Percentiles rank a stretch among this genome's conserved stretches.
phyloP scores from a whole-genome alignment of 2,113 vertebrate genomes.

The Piliocolobus tephrosceles region DNA sequence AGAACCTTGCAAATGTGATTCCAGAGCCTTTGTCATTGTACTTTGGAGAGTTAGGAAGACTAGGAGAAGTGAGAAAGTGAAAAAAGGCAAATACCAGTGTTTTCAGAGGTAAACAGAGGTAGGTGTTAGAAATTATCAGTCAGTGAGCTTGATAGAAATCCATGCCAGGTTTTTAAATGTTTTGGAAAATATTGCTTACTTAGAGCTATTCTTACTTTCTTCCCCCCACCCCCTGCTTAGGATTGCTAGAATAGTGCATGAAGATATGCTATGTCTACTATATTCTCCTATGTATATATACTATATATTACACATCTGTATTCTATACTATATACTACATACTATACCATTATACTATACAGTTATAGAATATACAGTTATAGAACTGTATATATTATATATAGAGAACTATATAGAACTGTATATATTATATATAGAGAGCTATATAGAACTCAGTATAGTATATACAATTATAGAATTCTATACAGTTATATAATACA shows the following conservation, averaged over 20 bases:
- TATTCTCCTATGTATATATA: neutral
- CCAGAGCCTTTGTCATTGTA: neutral
- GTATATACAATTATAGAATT: too few relatives aligned
- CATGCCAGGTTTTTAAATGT: neutral
- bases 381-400: too few relatives aligned
- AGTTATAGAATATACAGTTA: too few relatives aligned
- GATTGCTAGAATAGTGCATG: neutral
- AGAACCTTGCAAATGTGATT: neutral
- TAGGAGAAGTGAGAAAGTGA: neutral
- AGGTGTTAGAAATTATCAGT: neutral
- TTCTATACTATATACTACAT: neutral
- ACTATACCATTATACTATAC: neutral
- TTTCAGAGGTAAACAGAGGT: neutral
- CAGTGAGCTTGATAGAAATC: neutral
- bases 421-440: too few relatives aligned
- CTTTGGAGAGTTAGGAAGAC: neutral
- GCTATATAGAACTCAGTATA: too few relatives aligned
- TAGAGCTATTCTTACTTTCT: neutral
- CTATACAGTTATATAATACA: too few relatives aligned
- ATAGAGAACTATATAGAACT: too few relatives aligned
- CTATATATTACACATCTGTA: neutral
- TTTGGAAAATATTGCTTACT: neutral
- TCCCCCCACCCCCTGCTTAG: neutral
- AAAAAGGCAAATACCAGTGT: neutral
- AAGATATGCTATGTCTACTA: neutral